Conservation (phyloP, 2,888 invertebrate genomes). For the Sthenelais limicola region DNA sequence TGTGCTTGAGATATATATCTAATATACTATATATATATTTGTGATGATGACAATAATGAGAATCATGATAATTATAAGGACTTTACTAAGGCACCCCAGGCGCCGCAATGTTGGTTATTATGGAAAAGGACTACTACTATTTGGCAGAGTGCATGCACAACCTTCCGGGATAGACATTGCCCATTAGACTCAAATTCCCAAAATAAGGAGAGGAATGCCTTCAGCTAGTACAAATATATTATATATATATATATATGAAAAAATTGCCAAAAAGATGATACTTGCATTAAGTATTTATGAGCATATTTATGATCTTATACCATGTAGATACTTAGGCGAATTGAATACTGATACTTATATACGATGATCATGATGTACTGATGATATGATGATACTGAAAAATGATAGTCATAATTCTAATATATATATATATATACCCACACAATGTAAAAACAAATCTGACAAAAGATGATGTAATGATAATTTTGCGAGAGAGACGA, state of each 20-base stretch:
- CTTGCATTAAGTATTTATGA: slow-evolving; percentile 38
- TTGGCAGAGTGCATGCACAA: slow-evolving; percentile 35
- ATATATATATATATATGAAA: slow-evolving; percentile 29
- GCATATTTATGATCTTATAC: slow-evolving; percentile 39
- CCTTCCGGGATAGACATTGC: slow-evolving; percentile 13
- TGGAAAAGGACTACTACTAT: slow-evolving; percentile 31
- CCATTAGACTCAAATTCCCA: slow-evolving; percentile 29
- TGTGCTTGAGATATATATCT: slow-evolving; percentile 37
- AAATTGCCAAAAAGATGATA: slow-evolving; percentile 35
- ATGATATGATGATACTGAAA: slow-evolving; percentile 31
- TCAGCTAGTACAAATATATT: slow-evolving; percentile 36
- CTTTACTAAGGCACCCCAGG: slow-evolving; percentile 5
- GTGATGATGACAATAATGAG: slow-evolving; percentile 30
- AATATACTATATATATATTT: slow-evolving; percentile 38
- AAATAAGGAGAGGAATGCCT: slow-evolving; percentile 38
- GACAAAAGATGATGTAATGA: no score
- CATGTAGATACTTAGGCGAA: slow-evolving; percentile 33
- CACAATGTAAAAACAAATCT: no score
- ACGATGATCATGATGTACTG: slow-evolving; percentile 28
- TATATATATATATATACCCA: no score
- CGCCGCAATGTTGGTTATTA: slow-evolving; percentile 29
- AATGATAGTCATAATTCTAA: slow-evolving; percentile 1
- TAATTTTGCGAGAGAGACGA: no score
- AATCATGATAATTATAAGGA: slow-evolving; percentile 25
- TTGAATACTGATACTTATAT: slow-evolving; percentile 30